These are phyloP conservation scores for Anthopleura sola DNA, from an alignment of 64 coral and sea anemone genomes.

Conservation along the genomic window DNA sequence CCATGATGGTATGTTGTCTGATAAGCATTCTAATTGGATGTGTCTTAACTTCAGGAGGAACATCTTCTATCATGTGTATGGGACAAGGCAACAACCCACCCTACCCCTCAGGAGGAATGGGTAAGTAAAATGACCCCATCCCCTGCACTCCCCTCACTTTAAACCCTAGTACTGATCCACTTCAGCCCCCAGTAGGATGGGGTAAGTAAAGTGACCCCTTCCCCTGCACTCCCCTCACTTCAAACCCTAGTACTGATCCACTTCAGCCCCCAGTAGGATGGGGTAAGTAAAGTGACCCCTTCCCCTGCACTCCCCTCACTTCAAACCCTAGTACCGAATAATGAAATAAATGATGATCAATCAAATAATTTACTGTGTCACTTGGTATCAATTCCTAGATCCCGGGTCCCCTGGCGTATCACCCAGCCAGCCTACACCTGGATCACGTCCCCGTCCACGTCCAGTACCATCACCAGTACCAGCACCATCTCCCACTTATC, in stretches of 20 bases:
- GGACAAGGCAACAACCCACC: slow-evolving; percentile 61
- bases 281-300: no score
- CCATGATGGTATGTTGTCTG: no score
- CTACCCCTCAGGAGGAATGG: slow-evolving; percentile 51
- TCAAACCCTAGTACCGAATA: no score
- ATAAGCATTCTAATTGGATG: not conserved
- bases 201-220: no score
- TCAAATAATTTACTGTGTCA: not conserved
- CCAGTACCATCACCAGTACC: not conserved
- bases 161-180: no score
- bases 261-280: no score
- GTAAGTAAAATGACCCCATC: not conserved
- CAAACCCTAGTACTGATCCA: no score
- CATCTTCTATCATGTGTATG: slow-evolving; percentile 52
- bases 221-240: not conserved
- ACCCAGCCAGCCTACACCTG: not conserved
- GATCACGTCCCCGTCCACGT: not conserved
- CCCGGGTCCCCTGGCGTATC: not conserved
- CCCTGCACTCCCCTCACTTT: not conserved
- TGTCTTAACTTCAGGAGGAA: slow-evolving; percentile 5
- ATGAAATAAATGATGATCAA: not conserved
- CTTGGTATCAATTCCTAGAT: not conserved
- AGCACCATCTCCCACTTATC: slow-evolving; percentile 1
- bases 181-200: no score
- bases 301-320: no score